Percentiles rank a stretch among this genome's conserved stretches.
Conservation (phyloP, 92 coral and sea anemone species). For the Phenganax marumi region DNA sequence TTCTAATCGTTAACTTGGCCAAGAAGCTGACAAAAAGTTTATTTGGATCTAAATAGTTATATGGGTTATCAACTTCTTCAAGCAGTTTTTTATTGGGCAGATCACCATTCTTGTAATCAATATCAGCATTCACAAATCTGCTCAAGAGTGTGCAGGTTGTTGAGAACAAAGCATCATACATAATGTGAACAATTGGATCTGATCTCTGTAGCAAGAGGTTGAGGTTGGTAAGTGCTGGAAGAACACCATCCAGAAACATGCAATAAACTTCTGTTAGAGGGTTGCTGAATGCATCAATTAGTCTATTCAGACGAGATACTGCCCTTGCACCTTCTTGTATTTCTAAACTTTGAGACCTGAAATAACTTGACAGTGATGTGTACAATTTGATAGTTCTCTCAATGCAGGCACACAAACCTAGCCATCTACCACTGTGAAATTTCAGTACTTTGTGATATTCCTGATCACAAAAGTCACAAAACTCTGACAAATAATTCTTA, state of each 20-base stretch:
- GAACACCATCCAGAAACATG: slow-evolving; percentile 33
- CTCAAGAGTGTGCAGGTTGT: no score
- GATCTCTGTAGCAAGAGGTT: not conserved
- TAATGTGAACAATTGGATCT: no score
- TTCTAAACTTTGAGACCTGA: slow-evolving; percentile 1
- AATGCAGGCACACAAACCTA: slow-evolving; percentile 9
- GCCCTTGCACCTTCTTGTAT: not conserved
- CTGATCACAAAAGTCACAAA: no score
- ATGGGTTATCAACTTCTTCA: no score
- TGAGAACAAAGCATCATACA: no score
- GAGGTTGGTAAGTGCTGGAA: slow-evolving; percentile 25
- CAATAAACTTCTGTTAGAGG: slow-evolving; percentile 21
- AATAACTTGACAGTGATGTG: slow-evolving; percentile 27
- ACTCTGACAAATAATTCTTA: slow-evolving; percentile 18
- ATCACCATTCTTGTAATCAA: no score
- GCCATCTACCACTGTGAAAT: not conserved
- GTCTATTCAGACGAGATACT: slow-evolving; percentile 17
- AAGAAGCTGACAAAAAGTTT: no score
- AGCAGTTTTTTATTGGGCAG: no score
- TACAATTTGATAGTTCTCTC: slow-evolving; percentile 14
- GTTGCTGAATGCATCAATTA: slow-evolving; percentile 22
- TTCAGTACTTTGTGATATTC: not conserved
- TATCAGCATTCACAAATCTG: no score
- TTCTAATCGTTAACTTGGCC: not conserved
- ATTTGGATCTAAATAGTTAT: no score